Base-by-base conservation (phyloP, 2,797 vertebrate genomes). In the Fringilla coelebs region DNA sequence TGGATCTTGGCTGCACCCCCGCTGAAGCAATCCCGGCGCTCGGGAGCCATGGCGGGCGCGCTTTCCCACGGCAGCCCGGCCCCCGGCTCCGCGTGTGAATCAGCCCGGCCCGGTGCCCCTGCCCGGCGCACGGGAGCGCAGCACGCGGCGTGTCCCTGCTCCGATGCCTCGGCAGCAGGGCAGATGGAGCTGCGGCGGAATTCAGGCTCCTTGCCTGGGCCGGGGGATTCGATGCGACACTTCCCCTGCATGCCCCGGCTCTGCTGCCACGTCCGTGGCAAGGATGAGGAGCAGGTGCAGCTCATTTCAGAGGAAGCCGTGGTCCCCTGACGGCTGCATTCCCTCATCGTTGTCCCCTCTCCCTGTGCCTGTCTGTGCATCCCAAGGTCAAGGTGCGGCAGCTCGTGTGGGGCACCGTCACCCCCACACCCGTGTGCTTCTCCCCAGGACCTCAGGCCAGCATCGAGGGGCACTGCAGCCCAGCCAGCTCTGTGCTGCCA, bases 21-120 rank as follows among this genome's bases (percentile, higher is more conserved):
- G 88, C 95, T 93, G 96, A 96, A 95, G 96, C 96, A 96, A 94
- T 95, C 96, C 90, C 75, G 75, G 86, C 61, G 92, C 97, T 97
- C 97, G 97, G 97, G 97, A 98, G 97, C 96, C 90, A 66, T 86
- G 79, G 92, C 92, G 82, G 95, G 92, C 25, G 40, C 21, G 24
- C 72, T 70, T 97, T 97, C 96, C 96, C 96, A 96, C 88, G 96
- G 95, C 95, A 92, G 84, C 94, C 66, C 31, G 9, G 87, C 74
- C 63, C 57, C 76, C 79, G 40, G 89, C 16, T 2, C 73, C 68
- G 60, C 68, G 49, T 88, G 94, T 94, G 95, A 96, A 92, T n/a
- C 94, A 80, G 93, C 92, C 57, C 67, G 21, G 22, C 22, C 40
- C 13, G 34, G 41, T n/a, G 84, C 75, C 93, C 78, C 75, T 2